These are phyloP conservation scores for Encarsia formosa DNA, from an alignment of 2,888 invertebrate genomes.

Conservation along the genomic window DNA sequence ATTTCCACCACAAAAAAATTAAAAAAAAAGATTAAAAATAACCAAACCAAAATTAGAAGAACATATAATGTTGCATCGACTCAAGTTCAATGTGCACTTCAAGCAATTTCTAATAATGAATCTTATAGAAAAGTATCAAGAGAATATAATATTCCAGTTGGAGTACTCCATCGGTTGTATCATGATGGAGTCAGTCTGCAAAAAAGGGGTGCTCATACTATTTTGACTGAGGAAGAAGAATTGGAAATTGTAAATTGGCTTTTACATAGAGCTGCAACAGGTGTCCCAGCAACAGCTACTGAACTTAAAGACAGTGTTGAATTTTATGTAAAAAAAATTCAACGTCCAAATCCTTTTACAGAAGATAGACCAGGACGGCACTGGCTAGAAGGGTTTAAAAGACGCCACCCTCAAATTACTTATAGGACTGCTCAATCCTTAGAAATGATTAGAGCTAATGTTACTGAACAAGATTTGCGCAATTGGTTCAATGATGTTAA, in stretches of 20 bases:
- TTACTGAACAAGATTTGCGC: slow-evolving; percentile 7
- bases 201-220: neutral
- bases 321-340: slow-evolving; percentile 11
- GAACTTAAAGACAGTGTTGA: slow-evolving; percentile 20
- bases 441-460: neutral
- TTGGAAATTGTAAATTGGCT: neutral
- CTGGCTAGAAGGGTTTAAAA: slow-evolving; percentile 15
- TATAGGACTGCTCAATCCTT: slow-evolving; percentile 10
- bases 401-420: slow-evolving; percentile 15
- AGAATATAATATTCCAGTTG: neutral
- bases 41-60: too few species aligned
- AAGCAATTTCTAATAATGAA: neutral
- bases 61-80: too few species aligned
- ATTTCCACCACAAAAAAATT: too few species aligned
- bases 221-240: neutral
- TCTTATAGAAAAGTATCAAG: neutral
- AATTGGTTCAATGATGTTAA: neutral
- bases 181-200: neutral
- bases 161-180: neutral
- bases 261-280: slow-evolving; percentile 5
- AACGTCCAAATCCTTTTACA: slow-evolving; percentile 16
- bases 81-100: neutral
- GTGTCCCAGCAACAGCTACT: slow-evolving; percentile 14
- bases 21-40: too few species aligned
- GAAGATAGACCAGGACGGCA: too few species aligned